Evolutionary conservation across 92 coral and sea anemone genomes (phyloP).

Genomic region (Porites rus): DNA sequence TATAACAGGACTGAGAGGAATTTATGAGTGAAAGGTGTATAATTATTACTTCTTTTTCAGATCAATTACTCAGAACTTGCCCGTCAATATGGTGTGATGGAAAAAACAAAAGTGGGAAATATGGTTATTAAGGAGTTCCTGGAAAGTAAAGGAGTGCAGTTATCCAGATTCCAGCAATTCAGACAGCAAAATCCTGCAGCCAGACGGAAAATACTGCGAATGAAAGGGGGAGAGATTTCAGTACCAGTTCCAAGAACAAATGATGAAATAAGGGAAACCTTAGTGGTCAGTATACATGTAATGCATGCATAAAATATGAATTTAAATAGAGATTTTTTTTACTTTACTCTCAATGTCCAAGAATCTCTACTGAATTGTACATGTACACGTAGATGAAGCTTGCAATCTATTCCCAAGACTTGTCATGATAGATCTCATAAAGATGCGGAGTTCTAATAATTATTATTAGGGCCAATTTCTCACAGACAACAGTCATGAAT

Average conservation of each 20-base stretch:
- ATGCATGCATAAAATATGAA: neutral
- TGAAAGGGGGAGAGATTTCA: conserved; percentile 47
- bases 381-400: too few species aligned
- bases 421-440: neutral
- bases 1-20: neutral
- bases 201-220: conserved; percentile 32
- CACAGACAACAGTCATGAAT: neutral
- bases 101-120: conserved; percentile 48
- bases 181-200: conserved; percentile 40
- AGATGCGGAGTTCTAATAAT: neutral
- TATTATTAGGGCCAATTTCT: too few species aligned
- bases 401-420: neutral
- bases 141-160: conserved; percentile 29
- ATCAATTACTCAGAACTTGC: conserved; percentile 58
- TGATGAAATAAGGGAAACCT: conserved; percentile 47
- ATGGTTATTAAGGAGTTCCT: conserved; percentile 44
- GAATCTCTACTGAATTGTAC: too few species aligned
- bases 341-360: too few species aligned
- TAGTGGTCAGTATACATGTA: conserved; percentile 9
- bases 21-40: neutral
- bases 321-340: conserved; percentile 5
- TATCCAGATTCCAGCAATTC: conserved; percentile 29
- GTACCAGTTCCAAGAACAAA: conserved; percentile 41
- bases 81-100: conserved; percentile 46
- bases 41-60: conserved; percentile 4